phyloP scores from a whole-genome alignment of 2,888 invertebrate species.

The Macroteleia sp. region DNA sequence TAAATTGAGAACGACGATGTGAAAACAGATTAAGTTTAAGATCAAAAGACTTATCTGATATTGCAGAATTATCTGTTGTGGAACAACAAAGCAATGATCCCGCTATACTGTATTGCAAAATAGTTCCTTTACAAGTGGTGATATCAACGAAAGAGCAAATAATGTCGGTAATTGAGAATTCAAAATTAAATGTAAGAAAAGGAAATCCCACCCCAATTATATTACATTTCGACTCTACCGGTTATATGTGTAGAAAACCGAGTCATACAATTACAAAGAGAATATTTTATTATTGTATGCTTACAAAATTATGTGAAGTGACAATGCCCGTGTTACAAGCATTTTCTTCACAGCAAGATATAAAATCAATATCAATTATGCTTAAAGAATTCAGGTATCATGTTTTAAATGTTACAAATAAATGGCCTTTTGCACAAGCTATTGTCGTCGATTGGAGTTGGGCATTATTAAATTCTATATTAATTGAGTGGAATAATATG shows the following conservation, averaged over 20 bases:
- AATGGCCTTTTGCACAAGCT: conserved; percentile 39
- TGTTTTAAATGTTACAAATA: conserved; percentile 12
- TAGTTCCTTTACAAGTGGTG: conserved; percentile 10
- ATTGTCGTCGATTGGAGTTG: conserved; percentile 56
- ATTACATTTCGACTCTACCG: conserved; percentile 57
- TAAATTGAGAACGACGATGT: conserved; percentile 33
- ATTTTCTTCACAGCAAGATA: conserved; percentile 56
- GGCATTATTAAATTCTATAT: conserved; percentile 40
- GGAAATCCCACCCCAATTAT: conserved; percentile 13
- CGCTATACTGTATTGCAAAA: no score
- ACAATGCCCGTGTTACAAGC: conserved; percentile 31
- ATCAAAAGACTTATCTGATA: conserved; percentile 57
- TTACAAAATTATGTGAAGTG: background rate
- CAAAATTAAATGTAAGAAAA: background rate
- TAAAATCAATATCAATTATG: conserved; percentile 32
- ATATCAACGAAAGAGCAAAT: conserved; percentile 36
- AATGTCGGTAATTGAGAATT: conserved; percentile 1
- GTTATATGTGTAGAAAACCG: conserved; percentile 47
- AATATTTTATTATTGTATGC: conserved; percentile 50
- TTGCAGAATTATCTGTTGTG: conserved; percentile 14
- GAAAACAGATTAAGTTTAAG: conserved; percentile 13
- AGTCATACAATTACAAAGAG: conserved; percentile 20
- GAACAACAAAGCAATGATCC: conserved; percentile 29
- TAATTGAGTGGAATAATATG: conserved; percentile 39
- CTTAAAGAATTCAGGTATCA: conserved; percentile 45